phyloP scores from a whole-genome alignment of 2,797 vertebrate genomes.

The Parauchenoglanis ngamensis region DNA sequence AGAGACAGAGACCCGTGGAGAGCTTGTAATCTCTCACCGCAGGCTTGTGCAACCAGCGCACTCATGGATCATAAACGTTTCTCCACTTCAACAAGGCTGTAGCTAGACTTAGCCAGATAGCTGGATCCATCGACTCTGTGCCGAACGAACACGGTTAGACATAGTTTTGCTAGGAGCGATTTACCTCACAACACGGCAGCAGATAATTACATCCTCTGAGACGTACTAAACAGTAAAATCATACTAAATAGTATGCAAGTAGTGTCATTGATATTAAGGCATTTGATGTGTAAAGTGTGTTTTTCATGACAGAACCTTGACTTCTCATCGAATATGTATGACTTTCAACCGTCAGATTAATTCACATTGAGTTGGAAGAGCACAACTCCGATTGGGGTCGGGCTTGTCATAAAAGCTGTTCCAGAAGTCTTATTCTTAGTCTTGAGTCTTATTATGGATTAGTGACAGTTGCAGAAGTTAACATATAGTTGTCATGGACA shows the following conservation, averaged over 20 bases:
- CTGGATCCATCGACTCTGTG: background rate
- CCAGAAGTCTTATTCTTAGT: background rate
- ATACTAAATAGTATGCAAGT: background rate
- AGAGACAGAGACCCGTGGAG: background rate
- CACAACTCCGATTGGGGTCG: background rate
- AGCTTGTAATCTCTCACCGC: conserved; percentile 16
- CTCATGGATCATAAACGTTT: background rate
- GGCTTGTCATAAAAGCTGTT: background rate
- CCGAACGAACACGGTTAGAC: background rate
- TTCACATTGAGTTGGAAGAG: background rate
- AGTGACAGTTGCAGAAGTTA: background rate
- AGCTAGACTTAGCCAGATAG: background rate
- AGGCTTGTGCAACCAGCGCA: conserved; percentile 9
- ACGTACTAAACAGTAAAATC: background rate
- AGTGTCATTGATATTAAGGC: too few relatives aligned
- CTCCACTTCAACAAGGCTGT: background rate
- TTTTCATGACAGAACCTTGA: background rate
- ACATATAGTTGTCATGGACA: too few relatives aligned
- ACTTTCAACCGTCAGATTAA: background rate
- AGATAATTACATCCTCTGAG: background rate
- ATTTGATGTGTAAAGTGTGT: background rate
- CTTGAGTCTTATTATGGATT: background rate
- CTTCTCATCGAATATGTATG: background rate
- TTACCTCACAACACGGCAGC: background rate
- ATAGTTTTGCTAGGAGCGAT: background rate